Percentiles rank a stretch among this genome's conserved stretches.
phyloP scores from a whole-genome alignment of 2,888 invertebrate species.

The Oscheius sp. region DNA sequence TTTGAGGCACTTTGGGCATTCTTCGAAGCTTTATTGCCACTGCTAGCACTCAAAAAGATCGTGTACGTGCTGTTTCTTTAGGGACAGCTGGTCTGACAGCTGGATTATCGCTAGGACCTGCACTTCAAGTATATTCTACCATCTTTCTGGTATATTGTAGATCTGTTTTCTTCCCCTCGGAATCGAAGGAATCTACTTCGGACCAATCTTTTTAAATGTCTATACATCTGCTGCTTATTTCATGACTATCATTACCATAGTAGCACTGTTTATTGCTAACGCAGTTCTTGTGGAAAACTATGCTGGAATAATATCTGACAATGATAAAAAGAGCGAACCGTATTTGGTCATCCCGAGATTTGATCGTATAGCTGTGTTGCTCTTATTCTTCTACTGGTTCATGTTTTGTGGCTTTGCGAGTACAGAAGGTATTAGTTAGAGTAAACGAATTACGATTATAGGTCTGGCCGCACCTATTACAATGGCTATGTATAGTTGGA shows the following conservation, averaged over 20 bases:
- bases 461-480: slow-evolving; percentile 46
- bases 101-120: slow-evolving; percentile 52
- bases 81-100: slow-evolving; percentile 49
- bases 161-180: slow-evolving; percentile 34
- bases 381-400: slow-evolving; percentile 45
- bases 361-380: slow-evolving; percentile 35
- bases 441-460: too few species aligned
- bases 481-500: slow-evolving; percentile 57
- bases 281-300: slow-evolving; percentile 38
- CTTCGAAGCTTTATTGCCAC: slow-evolving; percentile 47
- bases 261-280: background rate
- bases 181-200: slow-evolving; percentile 14
- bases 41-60: slow-evolving; percentile 52
- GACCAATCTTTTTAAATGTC: slow-evolving; percentile 46
- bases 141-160: slow-evolving; percentile 5
- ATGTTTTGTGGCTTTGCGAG: slow-evolving; percentile 21
- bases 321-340: slow-evolving; percentile 36
- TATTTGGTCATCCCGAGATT: slow-evolving; percentile 42
- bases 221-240: slow-evolving; percentile 45
- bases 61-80: slow-evolving; percentile 49
- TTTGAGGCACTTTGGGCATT: slow-evolving; percentile 45
- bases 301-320: slow-evolving; percentile 46
- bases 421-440: too few species aligned
- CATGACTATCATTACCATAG: background rate
- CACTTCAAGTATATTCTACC: slow-evolving; percentile 38